Base-by-base conservation (phyloP, 2,113 vertebrate species). In the Lamprotornis superbus region DNA sequence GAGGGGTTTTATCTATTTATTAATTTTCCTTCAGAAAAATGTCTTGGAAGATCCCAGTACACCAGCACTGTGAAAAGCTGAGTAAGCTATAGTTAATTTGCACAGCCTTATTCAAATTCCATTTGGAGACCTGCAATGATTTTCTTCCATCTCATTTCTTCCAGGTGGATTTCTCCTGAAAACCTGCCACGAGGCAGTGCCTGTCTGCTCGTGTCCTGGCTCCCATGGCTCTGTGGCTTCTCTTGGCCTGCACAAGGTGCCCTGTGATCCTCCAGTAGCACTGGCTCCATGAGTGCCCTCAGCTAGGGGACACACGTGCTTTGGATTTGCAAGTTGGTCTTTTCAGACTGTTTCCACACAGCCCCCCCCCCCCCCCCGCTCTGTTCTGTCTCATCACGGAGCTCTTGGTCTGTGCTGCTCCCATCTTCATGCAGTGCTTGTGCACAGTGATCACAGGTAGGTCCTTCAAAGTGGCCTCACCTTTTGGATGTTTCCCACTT, bases 121-220 rank as follows among this genome's bases (percentile, higher is more conserved):
- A 12, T 56, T 33, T 53, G 39, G 65, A 92, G 64, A 35, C 9
- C 17, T 2, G 2, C 0, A 3, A 35, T 22, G 4, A 21, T 16
- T 90, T 84, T 80, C 35, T 57, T 61, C 40, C 24, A 49, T 27
- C 33, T 39, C 21, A 1, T 1, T 53, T 50, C 53, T 50, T 18
- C 53, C 7, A 14, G 7, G 10, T 3, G 17, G 18, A 33, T 73
- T 87, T 80, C 63, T 67, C 5, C 76, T 30, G 30, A 80, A 86
- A 76, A 60, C 16, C 25, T 80, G 53, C 24, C 24, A 5, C 0
- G 0, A 47, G 22, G 6, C 40, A 78, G 35, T 47, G 60, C n/a
- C n/a, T 4, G 0, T 18, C 71, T 56, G 50, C 46, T 13, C 0
- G 0, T 25, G 23, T 33, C 39, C 20, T 0, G 0, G 21, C 11